phyloP scores from a whole-genome alignment of 2,888 invertebrate species.

The Eupithecia subfuscata region DNA sequence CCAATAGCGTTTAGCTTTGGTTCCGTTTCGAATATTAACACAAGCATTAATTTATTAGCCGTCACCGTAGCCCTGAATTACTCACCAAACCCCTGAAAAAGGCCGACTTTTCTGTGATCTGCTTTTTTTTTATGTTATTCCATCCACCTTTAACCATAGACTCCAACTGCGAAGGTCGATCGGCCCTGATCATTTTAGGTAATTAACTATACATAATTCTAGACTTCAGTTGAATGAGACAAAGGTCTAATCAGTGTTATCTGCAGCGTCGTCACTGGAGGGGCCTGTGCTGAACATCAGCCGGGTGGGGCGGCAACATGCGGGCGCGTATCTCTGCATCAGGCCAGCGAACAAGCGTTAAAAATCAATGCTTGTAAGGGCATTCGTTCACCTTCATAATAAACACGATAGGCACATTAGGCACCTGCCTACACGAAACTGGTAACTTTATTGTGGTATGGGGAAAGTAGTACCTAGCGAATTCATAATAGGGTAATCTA shows the following conservation, averaged over 20 bases:
- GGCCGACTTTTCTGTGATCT: background rate
- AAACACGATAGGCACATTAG: constrained; percentile 5
- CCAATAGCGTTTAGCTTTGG: background rate
- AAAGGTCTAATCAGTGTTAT: constrained; percentile 30
- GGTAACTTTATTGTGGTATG: background rate
- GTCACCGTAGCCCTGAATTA: background rate
- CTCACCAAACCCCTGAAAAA: background rate
- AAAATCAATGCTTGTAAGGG: constrained; percentile 12
- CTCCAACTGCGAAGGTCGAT: too few relatives aligned
- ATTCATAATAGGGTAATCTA: too few relatives aligned
- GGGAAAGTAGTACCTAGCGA: too few relatives aligned
- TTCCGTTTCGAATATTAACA: background rate
- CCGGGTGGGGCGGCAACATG: constrained; percentile 89
- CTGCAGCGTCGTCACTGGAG: constrained; percentile 85
- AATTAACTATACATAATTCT: background rate
- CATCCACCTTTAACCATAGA: background rate
- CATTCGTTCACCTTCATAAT: constrained; percentile 3
- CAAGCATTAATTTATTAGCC: background rate
- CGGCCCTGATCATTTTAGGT: background rate
- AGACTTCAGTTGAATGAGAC: background rate
- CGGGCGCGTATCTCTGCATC: constrained; percentile 92
- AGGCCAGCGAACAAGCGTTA: background rate
- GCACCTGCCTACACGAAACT: background rate
- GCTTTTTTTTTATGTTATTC: background rate
- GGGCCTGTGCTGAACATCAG: constrained; percentile 88